phyloP scores from a whole-genome alignment of 2,113 vertebrate species.

The Sylvilagus bachmani region DNA sequence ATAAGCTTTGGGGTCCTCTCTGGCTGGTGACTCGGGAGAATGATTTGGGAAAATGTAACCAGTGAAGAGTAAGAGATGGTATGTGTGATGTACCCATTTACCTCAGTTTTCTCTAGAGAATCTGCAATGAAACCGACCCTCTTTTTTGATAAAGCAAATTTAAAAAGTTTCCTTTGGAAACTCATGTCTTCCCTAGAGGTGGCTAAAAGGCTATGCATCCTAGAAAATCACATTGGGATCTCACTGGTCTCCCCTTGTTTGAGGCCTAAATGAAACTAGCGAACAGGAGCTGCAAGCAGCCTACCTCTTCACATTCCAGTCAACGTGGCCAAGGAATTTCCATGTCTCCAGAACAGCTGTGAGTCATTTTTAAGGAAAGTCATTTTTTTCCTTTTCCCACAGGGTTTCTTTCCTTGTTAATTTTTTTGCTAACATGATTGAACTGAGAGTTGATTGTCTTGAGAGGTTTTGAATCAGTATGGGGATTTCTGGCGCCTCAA shows the following conservation, averaged over 20 bases:
- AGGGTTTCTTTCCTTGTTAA: constrained; percentile 26
- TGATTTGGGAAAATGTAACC: neutral
- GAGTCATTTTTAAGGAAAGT: constrained; percentile 22
- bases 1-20: neutral
- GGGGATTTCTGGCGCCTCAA: constrained; percentile 58
- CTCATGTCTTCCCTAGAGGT: neutral
- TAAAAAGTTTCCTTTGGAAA: constrained; percentile 54
- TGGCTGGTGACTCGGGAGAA: neutral
- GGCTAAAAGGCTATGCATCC: neutral
- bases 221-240: constrained; percentile 1
- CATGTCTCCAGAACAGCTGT: neutral
- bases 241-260: neutral
- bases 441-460: neutral
- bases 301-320: neutral
- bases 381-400: neutral
- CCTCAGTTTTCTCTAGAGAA: neutral
- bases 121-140: neutral
- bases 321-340: neutral
- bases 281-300: neutral
- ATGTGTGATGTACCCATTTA: neutral
- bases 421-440: constrained; percentile 17
- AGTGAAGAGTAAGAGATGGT: neutral
- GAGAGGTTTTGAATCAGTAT: constrained; percentile 18
- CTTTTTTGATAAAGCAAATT: constrained; percentile 10
- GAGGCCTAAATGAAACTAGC: neutral